Conservation (phyloP, 1,140 invertebrate genomes). For the Drosophila santomea region DNA sequence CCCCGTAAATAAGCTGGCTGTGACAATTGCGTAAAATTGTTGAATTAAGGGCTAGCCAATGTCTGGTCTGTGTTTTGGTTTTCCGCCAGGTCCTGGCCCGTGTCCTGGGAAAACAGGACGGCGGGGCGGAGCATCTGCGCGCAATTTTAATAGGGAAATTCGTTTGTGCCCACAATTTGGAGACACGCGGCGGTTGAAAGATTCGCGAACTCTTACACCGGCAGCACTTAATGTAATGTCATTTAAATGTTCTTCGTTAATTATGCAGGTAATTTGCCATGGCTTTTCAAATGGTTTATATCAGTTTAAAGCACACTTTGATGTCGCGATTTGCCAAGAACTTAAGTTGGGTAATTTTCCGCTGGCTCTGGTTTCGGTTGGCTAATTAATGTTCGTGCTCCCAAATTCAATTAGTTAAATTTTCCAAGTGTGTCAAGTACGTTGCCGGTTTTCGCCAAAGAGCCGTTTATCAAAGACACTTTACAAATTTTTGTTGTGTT, state of each 20-base stretch:
- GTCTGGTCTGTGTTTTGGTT: slow-evolving; percentile 40
- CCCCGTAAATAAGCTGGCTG: slow-evolving; percentile 63
- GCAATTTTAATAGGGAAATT: slow-evolving; percentile 78
- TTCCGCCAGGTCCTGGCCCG: slow-evolving; percentile 20
- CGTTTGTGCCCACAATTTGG: slow-evolving; percentile 69
- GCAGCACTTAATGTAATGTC: slow-evolving; percentile 73
- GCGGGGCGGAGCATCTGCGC: slow-evolving; percentile 58
- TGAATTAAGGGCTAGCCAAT: slow-evolving; percentile 56
- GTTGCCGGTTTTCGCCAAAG: not conserved
- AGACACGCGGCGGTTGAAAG: slow-evolving; percentile 61
- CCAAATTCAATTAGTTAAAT: slow-evolving; percentile 33
- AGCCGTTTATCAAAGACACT: slow-evolving; percentile 4
- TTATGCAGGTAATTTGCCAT: slow-evolving; percentile 64
- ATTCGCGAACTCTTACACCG: slow-evolving; percentile 65
- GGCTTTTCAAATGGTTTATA: slow-evolving; percentile 20
- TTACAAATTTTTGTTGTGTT: not conserved
- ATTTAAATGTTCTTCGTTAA: slow-evolving; percentile 74
- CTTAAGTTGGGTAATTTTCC: slow-evolving; percentile 25
- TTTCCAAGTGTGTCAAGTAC: slow-evolving; percentile 22
- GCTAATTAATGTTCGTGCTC: slow-evolving; percentile 17
- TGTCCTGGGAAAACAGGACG: slow-evolving; percentile 1
- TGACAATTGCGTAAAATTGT: slow-evolving; percentile 74
- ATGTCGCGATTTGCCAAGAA: slow-evolving; percentile 54
- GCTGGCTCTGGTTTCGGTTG: slow-evolving; percentile 4
- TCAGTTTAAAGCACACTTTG: slow-evolving; percentile 52